Evolutionary conservation across 2,113 vertebrate species (phyloP).

Genomic region (Phaethon lepturus): DNA sequence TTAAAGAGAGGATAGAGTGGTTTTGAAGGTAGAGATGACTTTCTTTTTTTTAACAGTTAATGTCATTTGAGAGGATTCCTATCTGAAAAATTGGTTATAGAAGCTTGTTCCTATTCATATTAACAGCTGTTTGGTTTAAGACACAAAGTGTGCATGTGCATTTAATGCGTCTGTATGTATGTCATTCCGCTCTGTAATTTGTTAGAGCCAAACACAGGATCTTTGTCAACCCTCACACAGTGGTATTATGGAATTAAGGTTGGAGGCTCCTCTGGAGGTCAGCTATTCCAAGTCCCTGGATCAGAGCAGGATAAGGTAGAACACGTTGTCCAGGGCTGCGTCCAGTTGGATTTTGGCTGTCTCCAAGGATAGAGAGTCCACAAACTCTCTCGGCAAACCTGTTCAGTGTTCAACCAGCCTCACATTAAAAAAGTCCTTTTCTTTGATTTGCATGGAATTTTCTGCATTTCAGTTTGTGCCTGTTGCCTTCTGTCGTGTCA

Average conservation of each 20-base stretch:
- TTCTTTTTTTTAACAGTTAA: background rate
- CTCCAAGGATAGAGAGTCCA: background rate
- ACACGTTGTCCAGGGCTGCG: background rate
- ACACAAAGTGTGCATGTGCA: background rate
- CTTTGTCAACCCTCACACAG: background rate
- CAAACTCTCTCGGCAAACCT: background rate
- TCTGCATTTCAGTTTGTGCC: background rate
- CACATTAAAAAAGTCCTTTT: background rate
- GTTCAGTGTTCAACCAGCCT: background rate
- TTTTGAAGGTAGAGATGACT: background rate
- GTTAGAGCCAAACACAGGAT: background rate
- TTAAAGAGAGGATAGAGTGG: background rate
- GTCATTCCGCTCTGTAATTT: background rate
- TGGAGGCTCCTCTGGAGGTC: background rate
- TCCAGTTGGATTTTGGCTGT: background rate
- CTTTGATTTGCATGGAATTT: background rate
- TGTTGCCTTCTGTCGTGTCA: background rate
- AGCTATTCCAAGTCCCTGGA: background rate
- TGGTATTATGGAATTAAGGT: background rate
- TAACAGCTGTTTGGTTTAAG: background rate
- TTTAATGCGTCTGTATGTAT: background rate
- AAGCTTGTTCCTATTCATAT: background rate
- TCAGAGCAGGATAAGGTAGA: background rate
- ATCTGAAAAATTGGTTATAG: background rate
- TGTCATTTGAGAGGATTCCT: background rate